Conservation (phyloP, 2,888 invertebrate species). For the Amiota minor region DNA sequence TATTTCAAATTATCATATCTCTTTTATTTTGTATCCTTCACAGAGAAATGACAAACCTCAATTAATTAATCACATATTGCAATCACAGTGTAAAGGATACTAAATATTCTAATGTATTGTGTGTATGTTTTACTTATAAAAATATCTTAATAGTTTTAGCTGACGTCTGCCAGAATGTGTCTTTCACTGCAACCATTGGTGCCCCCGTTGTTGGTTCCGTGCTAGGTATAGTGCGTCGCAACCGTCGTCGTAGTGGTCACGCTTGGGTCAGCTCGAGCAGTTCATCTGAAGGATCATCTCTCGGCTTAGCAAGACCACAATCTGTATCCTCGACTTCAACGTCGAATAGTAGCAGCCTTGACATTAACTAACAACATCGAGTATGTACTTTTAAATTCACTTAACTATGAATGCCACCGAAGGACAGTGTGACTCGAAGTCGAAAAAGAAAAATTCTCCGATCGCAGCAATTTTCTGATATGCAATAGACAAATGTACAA, state of each 20-base stretch:
- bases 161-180: constrained; percentile 1
- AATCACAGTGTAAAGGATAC: too few species aligned
- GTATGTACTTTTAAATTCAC: too few species aligned
- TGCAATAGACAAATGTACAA: too few species aligned
- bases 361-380: constrained; percentile 31
- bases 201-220: constrained; percentile 65
- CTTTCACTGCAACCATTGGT: constrained; percentile 35
- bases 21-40: neutral
- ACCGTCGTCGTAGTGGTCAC: constrained; percentile 51
- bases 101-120: too few species aligned
- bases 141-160: constrained; percentile 25
- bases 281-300: constrained; percentile 54
- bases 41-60: too few species aligned
- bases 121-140: neutral
- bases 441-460: too few species aligned
- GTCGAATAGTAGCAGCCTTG: constrained; percentile 53
- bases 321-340: constrained; percentile 54
- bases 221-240: constrained; percentile 59
- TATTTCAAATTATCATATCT: neutral
- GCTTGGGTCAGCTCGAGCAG: constrained; percentile 62
- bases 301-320: constrained; percentile 55
- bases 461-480: too few species aligned
- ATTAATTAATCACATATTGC: too few species aligned
- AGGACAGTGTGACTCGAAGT: too few species aligned
- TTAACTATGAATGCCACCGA: too few species aligned